Evolutionary conservation across 2,888 invertebrate genomes (phyloP), one percentile per base, ranked within the genome.

Genomic region (Aromia moschata): DNA sequence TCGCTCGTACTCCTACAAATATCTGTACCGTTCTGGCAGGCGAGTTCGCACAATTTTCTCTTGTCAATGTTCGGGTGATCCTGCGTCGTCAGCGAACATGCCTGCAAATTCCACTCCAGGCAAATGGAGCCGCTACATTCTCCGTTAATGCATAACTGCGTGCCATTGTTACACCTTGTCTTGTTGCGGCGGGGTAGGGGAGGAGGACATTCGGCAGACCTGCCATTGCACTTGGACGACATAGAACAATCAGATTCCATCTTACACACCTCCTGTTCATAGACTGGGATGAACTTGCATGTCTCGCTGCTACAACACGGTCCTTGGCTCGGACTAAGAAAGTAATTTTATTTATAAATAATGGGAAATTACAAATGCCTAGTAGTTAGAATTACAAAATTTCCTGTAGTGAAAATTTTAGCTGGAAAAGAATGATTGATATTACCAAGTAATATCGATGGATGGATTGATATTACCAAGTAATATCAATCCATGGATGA

Each of bases 41-140:
- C 98, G 65, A 99, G 86, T 81, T 97, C 97, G 83, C 99, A 99
- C 56, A 98, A 84, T 76, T 91, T 89, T 63, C 94, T 85, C 71
- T 94, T 90, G 81, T 94, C 88, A 56, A 90, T 89, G 62, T 90
- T 90, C 56, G 87, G 86, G 69, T 87, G 86, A 46, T 89, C 88
- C 67, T 87, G 86, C 20, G 93, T 91, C 4, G 95, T 94, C 49
- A 96, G 85, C 83, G 98, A 98, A 79, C 98, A 99, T 79, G 98
- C 97, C 51, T 90, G 89, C 84, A 98, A 88, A 78, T 93, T 92
- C 90, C 97, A 96, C 75, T 92, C 91, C 60, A 96, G 85, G 80
- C 99, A 99, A 74, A 98, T 96, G 0, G 97, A 97, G 41, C 96
- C 97, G 41, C 90, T 88, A 81, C 98, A 99, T 68, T 96, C 94